Evolutionary conservation across 2,888 invertebrate species (phyloP).

Genomic region (Drosophila basisetae): DNA sequence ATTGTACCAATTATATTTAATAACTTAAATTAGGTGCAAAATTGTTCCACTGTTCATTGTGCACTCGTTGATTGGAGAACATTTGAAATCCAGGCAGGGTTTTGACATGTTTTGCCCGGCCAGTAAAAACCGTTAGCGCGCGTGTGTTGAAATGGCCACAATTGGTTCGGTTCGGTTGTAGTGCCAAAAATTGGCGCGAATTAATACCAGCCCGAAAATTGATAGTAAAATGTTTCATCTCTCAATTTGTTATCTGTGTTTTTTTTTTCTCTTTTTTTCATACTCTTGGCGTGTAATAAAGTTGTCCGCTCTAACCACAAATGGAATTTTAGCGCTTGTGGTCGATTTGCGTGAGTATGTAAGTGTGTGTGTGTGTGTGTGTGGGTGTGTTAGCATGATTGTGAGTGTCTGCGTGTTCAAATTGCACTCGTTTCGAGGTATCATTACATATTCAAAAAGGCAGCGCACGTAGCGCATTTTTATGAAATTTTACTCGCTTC

Average conservation of each 20-base stretch:
- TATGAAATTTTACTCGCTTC: constrained; percentile 77
- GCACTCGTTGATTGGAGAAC: constrained; percentile 38
- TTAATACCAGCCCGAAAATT: constrained; percentile 68
- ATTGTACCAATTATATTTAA: background rate
- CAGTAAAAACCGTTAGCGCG: constrained; percentile 46
- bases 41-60: constrained; percentile 31
- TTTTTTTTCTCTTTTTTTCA: constrained; percentile 22
- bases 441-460: constrained; percentile 79
- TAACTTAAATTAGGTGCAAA: background rate
- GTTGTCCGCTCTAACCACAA: constrained; percentile 67
- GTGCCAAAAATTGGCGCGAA: constrained; percentile 70
- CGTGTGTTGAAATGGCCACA: constrained; percentile 58
- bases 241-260: constrained; percentile 13
- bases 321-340: constrained; percentile 74
- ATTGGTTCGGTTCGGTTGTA: constrained; percentile 56
- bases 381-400: constrained; percentile 26
- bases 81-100: constrained; percentile 36
- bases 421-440: constrained; percentile 68
- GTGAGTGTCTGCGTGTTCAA: constrained; percentile 52
- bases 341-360: constrained; percentile 53
- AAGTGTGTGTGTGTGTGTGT: background rate
- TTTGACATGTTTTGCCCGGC: constrained; percentile 62
- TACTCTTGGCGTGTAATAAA: constrained; percentile 69
- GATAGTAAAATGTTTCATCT: constrained; percentile 64
- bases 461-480: constrained; percentile 74